A percentile compares a stretch with the other conserved stretches of the same genome.
phyloP scores from a whole-genome alignment of 2,888 invertebrate genomes.

The Lithophane ornitopus region DNA sequence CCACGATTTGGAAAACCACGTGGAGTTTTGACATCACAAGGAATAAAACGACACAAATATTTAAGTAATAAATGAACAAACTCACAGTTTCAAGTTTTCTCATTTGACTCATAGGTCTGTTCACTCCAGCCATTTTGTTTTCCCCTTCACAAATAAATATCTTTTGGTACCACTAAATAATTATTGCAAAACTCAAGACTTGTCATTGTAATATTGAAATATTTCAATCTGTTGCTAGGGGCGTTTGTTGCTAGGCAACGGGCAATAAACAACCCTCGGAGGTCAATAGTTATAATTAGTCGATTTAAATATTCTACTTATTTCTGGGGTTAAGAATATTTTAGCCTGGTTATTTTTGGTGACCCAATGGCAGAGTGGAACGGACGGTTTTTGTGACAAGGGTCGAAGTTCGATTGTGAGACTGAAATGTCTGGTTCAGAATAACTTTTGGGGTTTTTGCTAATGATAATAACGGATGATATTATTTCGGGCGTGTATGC shows the following conservation, averaged over 20 bases:
- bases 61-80: slow-evolving; percentile 4
- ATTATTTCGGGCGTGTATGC: background rate
- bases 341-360: slow-evolving; percentile 24
- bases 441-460: slow-evolving; percentile 19
- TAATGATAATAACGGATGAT: slow-evolving; percentile 2
- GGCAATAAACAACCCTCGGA: slow-evolving; percentile 60
- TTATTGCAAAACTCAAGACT: slow-evolving; percentile 37
- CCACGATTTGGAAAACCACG: background rate
- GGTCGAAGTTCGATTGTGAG: slow-evolving; percentile 30
- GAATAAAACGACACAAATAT: background rate
- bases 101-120: slow-evolving; percentile 85
- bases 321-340: slow-evolving; percentile 14
- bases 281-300: slow-evolving; percentile 46
- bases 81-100: slow-evolving; percentile 84
- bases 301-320: slow-evolving; percentile 36
- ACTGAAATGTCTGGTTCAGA: slow-evolving; percentile 27
- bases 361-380: background rate
- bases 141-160: slow-evolving; percentile 32
- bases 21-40: background rate
- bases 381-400: slow-evolving; percentile 22
- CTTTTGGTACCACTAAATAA: slow-evolving; percentile 25
- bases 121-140: slow-evolving; percentile 76
- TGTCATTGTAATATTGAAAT: slow-evolving; percentile 34
- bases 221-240: slow-evolving; percentile 61
- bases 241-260: slow-evolving; percentile 65